A percentile compares a stretch with the other conserved stretches of the same genome.
These are phyloP conservation scores for Apocheima hispidaria DNA, from an alignment of 2,888 invertebrate genomes.

Conservation along the genomic window DNA sequence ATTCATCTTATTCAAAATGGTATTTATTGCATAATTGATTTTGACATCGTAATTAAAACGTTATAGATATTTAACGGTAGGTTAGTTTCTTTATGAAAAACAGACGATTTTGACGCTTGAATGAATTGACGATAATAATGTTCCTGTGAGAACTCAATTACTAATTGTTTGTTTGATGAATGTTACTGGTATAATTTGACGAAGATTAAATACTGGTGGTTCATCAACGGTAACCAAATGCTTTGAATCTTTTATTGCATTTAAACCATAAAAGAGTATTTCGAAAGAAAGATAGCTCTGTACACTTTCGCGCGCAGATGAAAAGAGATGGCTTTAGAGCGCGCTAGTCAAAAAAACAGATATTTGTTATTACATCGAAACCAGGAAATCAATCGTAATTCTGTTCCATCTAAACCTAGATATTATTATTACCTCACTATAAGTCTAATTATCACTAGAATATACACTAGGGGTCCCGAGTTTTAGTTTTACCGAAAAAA, in stretches of 20 bases:
- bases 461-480: no score
- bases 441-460: no score
- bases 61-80: slow-evolving; percentile 61
- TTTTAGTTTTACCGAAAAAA: no score
- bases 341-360: no score
- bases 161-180: slow-evolving; percentile 39
- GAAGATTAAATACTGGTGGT: slow-evolving; percentile 1
- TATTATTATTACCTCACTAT: no score
- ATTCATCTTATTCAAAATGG: slow-evolving; percentile 76
- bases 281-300: no score
- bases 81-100: slow-evolving; percentile 62
- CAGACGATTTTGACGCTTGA: slow-evolving; percentile 72
- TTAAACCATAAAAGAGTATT: background rate
- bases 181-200: slow-evolving; percentile 25
- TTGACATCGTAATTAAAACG: slow-evolving; percentile 76
- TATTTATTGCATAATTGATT: slow-evolving; percentile 73
- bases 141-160: slow-evolving; percentile 62
- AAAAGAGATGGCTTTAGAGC: no score
- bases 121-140: slow-evolving; percentile 54
- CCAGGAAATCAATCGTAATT: no score
- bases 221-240: background rate
- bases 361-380: no score
- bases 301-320: no score
- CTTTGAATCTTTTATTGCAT: background rate
- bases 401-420: no score